Evolutionary conservation across 2,888 invertebrate genomes (phyloP), one percentile per base, ranked within the genome.

Genomic region (Chironomus tentans): DNA sequence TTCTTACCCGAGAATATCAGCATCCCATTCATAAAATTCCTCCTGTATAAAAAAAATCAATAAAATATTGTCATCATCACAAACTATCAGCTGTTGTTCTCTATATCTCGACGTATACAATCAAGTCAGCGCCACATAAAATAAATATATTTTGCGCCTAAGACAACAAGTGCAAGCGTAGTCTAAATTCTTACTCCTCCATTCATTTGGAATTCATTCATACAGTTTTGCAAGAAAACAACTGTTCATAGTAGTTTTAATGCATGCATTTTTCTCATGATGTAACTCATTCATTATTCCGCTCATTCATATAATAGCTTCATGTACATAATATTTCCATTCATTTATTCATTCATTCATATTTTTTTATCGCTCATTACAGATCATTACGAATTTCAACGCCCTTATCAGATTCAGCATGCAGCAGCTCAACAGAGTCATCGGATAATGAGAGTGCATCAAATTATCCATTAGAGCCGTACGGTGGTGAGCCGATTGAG

Each of bases 401-500:
- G 72, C 90, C 90, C 71, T 85, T 84, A 81, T 88, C 88, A 81
- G 88, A 88, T 81, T 88, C 89, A 79, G 87, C 88, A 76, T 84
- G 85, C 79, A 84, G 84, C 78, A 85, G 90, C 79, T 90, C 90
- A 48, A 89, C 90, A 78, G 90, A 91, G 78, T 91, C 90, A 76
- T 90, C 90, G 46, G 90, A 91, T 82, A 90, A 90, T 81, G 90
- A 91, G 82, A 90, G 90, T 80, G 85, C 86, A 76, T 86, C 87
- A 81, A 82, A 82, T 80, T 77, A 77, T 77, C 78, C 77, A 18
- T 68, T 76, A 28, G 78, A 87, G 80, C 85, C 83, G 80, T 87
- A 89, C 80, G 89, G 91, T 81, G 93, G 93, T 80, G 96, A 95
- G 84, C 97, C 97, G 74, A 95, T 97, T 72, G 94, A 97, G 87